Evolutionary conservation across 2,113 vertebrate species (phyloP).

Genomic region (Trichechus manatus): DNA sequence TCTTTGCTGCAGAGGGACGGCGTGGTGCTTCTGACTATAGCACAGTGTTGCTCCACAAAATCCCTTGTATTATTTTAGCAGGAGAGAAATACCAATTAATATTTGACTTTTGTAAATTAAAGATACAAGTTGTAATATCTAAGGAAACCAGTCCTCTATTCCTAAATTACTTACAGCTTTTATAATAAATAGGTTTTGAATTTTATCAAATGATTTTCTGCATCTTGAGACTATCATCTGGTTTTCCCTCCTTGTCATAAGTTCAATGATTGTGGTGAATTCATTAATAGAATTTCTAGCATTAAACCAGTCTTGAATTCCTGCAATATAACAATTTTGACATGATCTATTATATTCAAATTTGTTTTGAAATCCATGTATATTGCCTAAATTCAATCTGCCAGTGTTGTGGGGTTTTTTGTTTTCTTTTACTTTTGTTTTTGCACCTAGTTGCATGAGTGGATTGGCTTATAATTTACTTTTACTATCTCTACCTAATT

Average conservation of each 20-base stretch:
- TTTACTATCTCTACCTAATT: not conserved
- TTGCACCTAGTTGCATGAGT: not conserved
- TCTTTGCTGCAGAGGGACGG: no score
- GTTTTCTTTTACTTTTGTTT: not conserved
- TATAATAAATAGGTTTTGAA: slow-evolving; percentile 32
- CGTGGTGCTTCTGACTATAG: no score
- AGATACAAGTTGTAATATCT: not conserved
- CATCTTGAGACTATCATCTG: not conserved
- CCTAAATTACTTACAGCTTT: not conserved
- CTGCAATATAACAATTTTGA: not conserved
- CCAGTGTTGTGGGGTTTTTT: not conserved
- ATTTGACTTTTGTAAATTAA: slow-evolving; percentile 38
- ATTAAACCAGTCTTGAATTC: slow-evolving; percentile 21
- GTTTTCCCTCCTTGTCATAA: not conserved
- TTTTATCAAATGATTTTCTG: not conserved
- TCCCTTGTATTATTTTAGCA: not conserved
- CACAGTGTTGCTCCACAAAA: no score
- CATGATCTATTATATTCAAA: not conserved
- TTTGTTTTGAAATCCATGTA: not conserved
- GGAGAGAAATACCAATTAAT: not conserved
- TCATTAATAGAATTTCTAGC: not conserved
- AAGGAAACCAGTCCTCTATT: not conserved
- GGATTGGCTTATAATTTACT: not conserved
- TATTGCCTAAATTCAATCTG: not conserved
- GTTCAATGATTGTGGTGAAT: not conserved